Percentiles rank a stretch among this genome's conserved stretches.
Evolutionary conservation across 2,888 invertebrate genomes (phyloP).

Genomic region (Spodoptera picta): DNA sequence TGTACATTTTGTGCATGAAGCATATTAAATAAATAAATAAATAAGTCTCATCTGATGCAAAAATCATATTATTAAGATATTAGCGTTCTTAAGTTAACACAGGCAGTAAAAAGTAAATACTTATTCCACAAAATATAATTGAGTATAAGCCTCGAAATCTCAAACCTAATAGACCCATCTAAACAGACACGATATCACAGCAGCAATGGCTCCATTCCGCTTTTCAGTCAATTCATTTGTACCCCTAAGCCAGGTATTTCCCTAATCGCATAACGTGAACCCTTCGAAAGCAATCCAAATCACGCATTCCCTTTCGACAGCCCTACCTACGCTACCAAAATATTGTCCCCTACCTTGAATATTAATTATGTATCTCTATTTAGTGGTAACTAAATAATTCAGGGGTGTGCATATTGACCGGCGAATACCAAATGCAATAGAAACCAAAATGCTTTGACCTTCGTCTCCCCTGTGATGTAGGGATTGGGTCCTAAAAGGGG

Average conservation of each 20-base stretch:
- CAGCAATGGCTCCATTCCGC: conserved; percentile 9
- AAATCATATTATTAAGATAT: too few relatives aligned
- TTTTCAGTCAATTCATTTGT: conserved; percentile 35
- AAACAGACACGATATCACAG: conserved; percentile 11
- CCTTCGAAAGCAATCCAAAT: conserved; percentile 67
- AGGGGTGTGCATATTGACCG: conserved; percentile 78
- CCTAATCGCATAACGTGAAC: conserved; percentile 60
- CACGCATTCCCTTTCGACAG: conserved; percentile 74
- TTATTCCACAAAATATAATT: too few relatives aligned
- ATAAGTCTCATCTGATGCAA: too few relatives aligned
- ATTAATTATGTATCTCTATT: conserved; percentile 81
- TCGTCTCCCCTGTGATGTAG: conserved; percentile 19
- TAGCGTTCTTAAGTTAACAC: too few relatives aligned
- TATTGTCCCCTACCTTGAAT: conserved; percentile 81
- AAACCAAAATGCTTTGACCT: conserved; percentile 60
- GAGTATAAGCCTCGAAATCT: too few relatives aligned
- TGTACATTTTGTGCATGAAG: too few relatives aligned
- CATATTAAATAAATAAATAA: too few relatives aligned
- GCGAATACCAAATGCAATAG: conserved; percentile 70
- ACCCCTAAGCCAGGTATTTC: conserved; percentile 50
- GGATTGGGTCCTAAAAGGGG: conserved; percentile 13
- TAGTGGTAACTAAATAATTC: conserved; percentile 83
- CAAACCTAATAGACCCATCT: neutral
- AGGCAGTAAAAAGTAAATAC: too few relatives aligned
- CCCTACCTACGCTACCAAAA: conserved; percentile 75